Base-by-base conservation (phyloP, 2,113 vertebrate genomes). In the Octodon degus region DNA sequence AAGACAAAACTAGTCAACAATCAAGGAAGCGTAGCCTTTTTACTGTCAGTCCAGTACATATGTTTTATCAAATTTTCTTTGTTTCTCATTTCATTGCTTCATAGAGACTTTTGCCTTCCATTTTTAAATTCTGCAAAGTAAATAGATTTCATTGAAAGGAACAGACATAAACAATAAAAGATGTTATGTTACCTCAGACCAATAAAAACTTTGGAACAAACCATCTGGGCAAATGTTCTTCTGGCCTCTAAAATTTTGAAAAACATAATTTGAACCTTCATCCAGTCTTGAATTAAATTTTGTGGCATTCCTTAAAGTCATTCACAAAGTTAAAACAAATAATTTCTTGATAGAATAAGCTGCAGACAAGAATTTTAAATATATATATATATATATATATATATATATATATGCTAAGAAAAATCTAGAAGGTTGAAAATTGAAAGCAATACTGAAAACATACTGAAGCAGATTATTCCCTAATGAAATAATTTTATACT, bases 1-100 rank as follows among this genome's bases (percentile, higher is more conserved):
- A 98, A 98, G 97, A 98, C 97, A 98, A 98, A 98, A 98, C 95
- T 97, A 98, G 98, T 98, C 97, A 98, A 98, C 97, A 98, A 96
- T 97, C 97, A 96, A 98, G 97, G 88, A 97, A 7, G 53, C 95
- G 58, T 79, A 98, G 93, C 92, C 92, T 97, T 98, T 98, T 98
- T 97, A 96, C 94, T 96, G 94, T 97, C 90, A 80, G 97, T 96
- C 96, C 89, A 76, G 93, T 85, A 91, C 30, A 13, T 93, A 93
- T 86, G 62, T 93, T 98, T 97, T 96, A 96, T 97, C 95, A 98
- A 95, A 97, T 96, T 97, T 84, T 92, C 77, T 55, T 97, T 98
- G 97, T 95, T 53, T 95, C 92, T 97, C 17, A 60, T 96, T 96
- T 79, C 67, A 81, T 5, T 94, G 40, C 77, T 55, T 97, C 96